These are phyloP conservation scores for Thelaira solivaga DNA, from an alignment of 2,888 invertebrate genomes.

Conservation along the genomic window DNA sequence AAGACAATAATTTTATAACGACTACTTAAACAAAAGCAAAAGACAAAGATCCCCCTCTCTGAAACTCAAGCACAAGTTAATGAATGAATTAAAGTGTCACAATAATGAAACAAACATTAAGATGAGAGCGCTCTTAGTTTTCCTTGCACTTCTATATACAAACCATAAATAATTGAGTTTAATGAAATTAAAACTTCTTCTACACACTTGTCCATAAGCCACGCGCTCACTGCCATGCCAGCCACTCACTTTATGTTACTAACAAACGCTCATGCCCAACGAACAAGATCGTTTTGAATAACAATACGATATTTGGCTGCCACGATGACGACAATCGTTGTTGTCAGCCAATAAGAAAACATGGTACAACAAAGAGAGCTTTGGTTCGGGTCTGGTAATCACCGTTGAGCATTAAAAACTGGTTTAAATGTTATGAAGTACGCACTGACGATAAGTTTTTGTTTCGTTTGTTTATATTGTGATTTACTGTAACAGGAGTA, in stretches of 20 bases:
- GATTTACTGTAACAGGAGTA: constrained; percentile 48
- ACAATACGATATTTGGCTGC: constrained; percentile 20
- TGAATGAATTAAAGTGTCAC: constrained; percentile 28
- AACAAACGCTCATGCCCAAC: constrained; percentile 25
- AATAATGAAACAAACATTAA: constrained; percentile 2
- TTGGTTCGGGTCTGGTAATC: constrained; percentile 2
- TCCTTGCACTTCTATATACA: neutral
- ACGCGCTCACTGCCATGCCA: constrained; percentile 56
- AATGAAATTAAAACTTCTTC: constrained; percentile 38
- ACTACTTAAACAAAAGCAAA: neutral
- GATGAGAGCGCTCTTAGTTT: constrained; percentile 23
- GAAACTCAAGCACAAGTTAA: constrained; percentile 14
- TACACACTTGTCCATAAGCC: constrained; percentile 32
- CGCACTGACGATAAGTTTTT: neutral
- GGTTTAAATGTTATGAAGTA: constrained; percentile 24
- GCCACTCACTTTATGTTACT: constrained; percentile 37
- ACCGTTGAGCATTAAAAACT: constrained; percentile 39
- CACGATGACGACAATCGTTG: constrained; percentile 12
- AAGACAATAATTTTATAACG: constrained; percentile 53
- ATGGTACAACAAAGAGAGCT: constrained; percentile 46
- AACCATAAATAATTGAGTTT: constrained; percentile 12
- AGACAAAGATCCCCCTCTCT: neutral
- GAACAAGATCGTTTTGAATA: constrained; percentile 10
- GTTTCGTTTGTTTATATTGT: constrained; percentile 1
- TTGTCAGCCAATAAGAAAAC: constrained; percentile 58